These are phyloP conservation scores for Galerucella pusilla DNA, from an alignment of 2,888 invertebrate genomes.

Conservation along the genomic window DNA sequence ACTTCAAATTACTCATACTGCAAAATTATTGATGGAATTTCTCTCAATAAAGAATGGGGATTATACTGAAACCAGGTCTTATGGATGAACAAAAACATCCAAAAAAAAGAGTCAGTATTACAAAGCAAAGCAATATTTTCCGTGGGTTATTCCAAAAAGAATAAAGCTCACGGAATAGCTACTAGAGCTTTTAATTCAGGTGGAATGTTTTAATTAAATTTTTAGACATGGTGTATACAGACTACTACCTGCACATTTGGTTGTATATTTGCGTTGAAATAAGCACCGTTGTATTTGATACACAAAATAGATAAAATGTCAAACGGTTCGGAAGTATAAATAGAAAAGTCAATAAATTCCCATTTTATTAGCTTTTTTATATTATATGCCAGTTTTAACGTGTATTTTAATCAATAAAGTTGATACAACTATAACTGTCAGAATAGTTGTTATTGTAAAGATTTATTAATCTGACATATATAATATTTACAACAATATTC, in stretches of 20 bases:
- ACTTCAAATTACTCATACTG: too few species aligned
- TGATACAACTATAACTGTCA: too few species aligned
- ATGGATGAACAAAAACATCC: background rate
- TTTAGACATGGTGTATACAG: constrained; percentile 45
- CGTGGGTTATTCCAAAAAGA: constrained; percentile 32
- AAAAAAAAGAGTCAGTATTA: constrained; percentile 3
- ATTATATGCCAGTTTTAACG: background rate
- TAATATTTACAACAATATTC: too few species aligned
- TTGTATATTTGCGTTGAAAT: constrained; percentile 16
- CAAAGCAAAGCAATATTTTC: constrained; percentile 13
- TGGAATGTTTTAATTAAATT: constrained; percentile 54
- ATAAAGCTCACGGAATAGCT: constrained; percentile 38
- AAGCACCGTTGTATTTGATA: background rate
- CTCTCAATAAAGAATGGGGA: background rate
- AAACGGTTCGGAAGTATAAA: background rate
- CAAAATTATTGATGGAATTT: too few species aligned
- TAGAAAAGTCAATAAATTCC: background rate
- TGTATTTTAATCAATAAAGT: too few species aligned
- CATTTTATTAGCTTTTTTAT: background rate
- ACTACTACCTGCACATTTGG: constrained; percentile 16
- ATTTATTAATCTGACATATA: too few species aligned
- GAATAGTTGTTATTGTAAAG: too few species aligned
- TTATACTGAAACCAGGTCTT: constrained; percentile 11
- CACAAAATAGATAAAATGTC: constrained; percentile 13
- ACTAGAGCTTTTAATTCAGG: constrained; percentile 45